phyloP scores from a whole-genome alignment of 2,797 vertebrate genomes.

The Eutrigla gurnardus region DNA sequence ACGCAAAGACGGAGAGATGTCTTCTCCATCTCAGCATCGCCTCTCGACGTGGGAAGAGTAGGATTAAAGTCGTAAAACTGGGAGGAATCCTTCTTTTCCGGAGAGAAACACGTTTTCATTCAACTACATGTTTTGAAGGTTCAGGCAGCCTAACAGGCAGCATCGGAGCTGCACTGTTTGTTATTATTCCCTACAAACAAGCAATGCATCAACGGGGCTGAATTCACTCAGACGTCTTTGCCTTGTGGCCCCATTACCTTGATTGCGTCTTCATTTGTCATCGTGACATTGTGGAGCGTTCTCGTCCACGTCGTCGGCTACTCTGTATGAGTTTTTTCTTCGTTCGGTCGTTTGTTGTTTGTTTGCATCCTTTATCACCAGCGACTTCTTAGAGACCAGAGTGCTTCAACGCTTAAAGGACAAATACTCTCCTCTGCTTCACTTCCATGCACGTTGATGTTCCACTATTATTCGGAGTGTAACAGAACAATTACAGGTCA shows the following conservation, averaged over 20 bases:
- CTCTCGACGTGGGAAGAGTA: constrained; percentile 3
- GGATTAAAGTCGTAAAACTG: not conserved
- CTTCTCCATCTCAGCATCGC: constrained; percentile 26
- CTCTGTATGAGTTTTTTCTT: constrained; percentile 15
- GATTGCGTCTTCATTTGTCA: constrained; percentile 64
- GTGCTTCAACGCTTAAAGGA: constrained; percentile 35
- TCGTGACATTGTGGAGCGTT: constrained; percentile 32
- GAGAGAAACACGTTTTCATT: constrained; percentile 18
- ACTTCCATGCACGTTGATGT: not conserved
- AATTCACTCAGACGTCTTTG: constrained; percentile 18
- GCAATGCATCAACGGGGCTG: constrained; percentile 1
- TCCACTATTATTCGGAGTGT: not conserved
- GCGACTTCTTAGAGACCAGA: constrained; percentile 2
- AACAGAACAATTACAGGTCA: no score
- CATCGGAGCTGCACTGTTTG: constrained; percentile 17
- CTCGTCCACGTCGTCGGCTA: not conserved
- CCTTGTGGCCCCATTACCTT: constrained; percentile 51
- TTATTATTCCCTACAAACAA: constrained; percentile 24
- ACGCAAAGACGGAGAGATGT: constrained; percentile 15
- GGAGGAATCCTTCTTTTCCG: not conserved
- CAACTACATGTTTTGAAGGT: constrained; percentile 7
- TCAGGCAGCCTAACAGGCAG: constrained; percentile 2
- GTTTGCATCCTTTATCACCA: constrained; percentile 45
- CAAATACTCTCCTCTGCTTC: not conserved
- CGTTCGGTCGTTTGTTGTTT: constrained; percentile 24